Base-by-base conservation (phyloP, 2,113 vertebrate genomes). In the Chascanopsetta lugubris region DNA sequence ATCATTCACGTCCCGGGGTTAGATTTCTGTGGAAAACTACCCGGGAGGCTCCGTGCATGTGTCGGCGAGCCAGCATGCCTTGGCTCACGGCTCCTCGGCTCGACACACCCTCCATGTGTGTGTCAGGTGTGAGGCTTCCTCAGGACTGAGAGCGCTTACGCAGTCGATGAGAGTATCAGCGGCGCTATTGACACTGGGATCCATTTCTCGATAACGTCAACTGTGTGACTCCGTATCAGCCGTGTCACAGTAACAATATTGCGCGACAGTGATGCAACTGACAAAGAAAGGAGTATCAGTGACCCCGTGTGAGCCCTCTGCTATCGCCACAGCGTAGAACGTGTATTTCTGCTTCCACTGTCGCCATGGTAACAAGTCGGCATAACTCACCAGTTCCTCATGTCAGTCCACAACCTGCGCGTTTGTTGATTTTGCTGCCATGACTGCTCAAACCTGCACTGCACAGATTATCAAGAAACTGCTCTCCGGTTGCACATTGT, bases 1-100 rank as follows among this genome's bases (percentile, higher is more conserved):
- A 85, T 87, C 87, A 85, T 88, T 90, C 87, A 89, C 82, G 3
- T 73, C 76, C 56, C 51, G 2, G 48, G 66, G 22, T 75, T 57
- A 45, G 62, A 73, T 51, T 73, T 83, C 70, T 87, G 75, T 88
- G 89, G 89, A 90, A 90, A 89, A 90, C 77, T 90, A 89, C 87
- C 42, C 2, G 48, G 46, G 47, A 72, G 69, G 58, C 17, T 24
- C 42, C 65, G 46, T 40, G 32, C 45, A 36, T 29, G 56, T 43
- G 56, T 59, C 15, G 30, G 70, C 3, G 1, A 51, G 46, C 30
- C 61, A 15, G 12, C 20, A 6, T 64, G 63, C 56, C 61, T 72
- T 85, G 74, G 77, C 72, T 75, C 18, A 10, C 22, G 30, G 40
- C 48, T 57, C 32, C 61, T 56, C 22, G 10, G 51, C 12, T 49